These are phyloP conservation scores for Bucorvus abyssinicus DNA, from an alignment of 2,797 vertebrate genomes.

Conservation along the genomic window DNA sequence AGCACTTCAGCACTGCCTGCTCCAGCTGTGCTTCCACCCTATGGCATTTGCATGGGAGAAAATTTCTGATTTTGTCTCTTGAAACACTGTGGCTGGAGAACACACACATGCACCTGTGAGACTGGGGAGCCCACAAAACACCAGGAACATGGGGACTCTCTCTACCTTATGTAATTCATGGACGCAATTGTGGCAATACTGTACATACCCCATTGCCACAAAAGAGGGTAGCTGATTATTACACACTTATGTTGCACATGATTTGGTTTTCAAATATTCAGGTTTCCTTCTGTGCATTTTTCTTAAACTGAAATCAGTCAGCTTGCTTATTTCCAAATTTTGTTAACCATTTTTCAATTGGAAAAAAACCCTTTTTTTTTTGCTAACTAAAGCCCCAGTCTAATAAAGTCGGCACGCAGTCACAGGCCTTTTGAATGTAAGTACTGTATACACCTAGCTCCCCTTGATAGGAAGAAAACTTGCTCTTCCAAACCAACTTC, in stretches of 20 bases:
- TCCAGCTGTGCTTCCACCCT: background rate
- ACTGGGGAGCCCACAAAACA: background rate
- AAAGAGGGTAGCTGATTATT: background rate
- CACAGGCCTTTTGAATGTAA: background rate
- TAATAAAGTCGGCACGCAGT: background rate
- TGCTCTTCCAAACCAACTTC: background rate
- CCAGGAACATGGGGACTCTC: background rate
- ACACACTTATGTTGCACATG: rapidly evolving
- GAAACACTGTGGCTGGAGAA: background rate
- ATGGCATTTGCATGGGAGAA: background rate
- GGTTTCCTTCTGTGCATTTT: background rate
- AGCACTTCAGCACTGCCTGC: background rate
- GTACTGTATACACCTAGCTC: background rate
- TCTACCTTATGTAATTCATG: background rate
- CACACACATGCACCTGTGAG: no score
- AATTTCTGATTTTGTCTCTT: background rate
- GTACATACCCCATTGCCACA: background rate
- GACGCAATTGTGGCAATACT: background rate
- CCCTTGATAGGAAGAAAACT: background rate
- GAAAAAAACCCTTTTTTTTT: background rate
- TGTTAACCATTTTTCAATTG: background rate
- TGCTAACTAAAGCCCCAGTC: background rate
- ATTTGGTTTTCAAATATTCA: background rate
- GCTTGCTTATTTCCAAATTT: background rate
- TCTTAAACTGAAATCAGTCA: background rate